Evolutionary conservation across 1,140 invertebrate species (phyloP).

Genomic region (Drosophila athabasca): DNA sequence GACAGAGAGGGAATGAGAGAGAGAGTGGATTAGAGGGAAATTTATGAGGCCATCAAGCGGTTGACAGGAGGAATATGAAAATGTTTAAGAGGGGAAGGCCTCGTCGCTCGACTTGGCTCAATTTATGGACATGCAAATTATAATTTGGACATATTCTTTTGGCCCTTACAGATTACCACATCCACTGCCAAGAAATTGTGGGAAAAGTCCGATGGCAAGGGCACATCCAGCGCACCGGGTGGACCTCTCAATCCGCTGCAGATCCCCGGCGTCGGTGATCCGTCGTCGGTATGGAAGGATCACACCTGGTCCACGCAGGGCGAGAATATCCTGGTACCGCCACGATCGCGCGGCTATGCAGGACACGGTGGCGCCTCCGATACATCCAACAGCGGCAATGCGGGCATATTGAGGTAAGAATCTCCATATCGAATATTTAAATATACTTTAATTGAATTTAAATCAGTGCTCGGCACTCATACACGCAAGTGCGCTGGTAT

Average conservation of each 20-base stretch:
- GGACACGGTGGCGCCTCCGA: constrained; percentile 75
- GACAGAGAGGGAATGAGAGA: background rate
- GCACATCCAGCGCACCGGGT: constrained; percentile 64
- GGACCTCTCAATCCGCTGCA: constrained; percentile 80
- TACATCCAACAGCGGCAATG: constrained; percentile 75
- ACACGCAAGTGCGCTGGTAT: no score
- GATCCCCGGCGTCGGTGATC: constrained; percentile 80
- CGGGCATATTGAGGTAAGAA: constrained; percentile 80
- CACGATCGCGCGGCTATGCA: constrained; percentile 72
- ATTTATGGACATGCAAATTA: constrained; percentile 13
- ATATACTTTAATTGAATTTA: background rate
- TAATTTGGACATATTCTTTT: constrained; percentile 11
- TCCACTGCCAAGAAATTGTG: constrained; percentile 83
- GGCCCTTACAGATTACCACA: constrained; percentile 76
- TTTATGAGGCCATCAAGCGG: constrained; percentile 8
- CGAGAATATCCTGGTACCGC: constrained; percentile 79
- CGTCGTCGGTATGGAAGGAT: constrained; percentile 82
- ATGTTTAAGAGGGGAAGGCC: no score
- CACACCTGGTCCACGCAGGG: constrained; percentile 83
- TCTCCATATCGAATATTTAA: background rate
- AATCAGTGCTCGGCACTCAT: no score
- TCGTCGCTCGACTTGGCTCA: background rate
- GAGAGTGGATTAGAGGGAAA: background rate
- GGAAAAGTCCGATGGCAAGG: constrained; percentile 83
- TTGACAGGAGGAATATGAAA: no score